These are phyloP conservation scores for Acrobasis repandana DNA, from an alignment of 2,888 invertebrate genomes.

Conservation along the genomic window DNA sequence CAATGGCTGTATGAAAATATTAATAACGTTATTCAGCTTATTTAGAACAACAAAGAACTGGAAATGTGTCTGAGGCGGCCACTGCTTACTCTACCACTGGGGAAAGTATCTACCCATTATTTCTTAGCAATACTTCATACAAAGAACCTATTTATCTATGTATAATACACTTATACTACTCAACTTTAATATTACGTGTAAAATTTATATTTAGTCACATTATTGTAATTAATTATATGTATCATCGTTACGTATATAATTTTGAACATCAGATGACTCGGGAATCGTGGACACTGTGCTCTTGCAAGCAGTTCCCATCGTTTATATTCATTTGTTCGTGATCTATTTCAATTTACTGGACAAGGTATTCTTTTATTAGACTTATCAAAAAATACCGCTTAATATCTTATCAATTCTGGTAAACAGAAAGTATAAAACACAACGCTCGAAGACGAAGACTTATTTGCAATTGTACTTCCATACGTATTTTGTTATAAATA, in stretches of 20 bases:
- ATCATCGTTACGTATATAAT: slow-evolving; percentile 82
- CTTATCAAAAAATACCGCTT: slow-evolving; percentile 74
- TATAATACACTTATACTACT: slow-evolving; percentile 79
- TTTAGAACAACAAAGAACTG: slow-evolving; percentile 35
- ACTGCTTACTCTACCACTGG: slow-evolving; percentile 50
- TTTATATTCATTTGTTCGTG: slow-evolving; percentile 51
- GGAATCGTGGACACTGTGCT: slow-evolving; percentile 59
- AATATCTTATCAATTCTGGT: slow-evolving; percentile 56
- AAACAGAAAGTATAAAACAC: slow-evolving; percentile 62
- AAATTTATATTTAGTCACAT: slow-evolving; percentile 81
- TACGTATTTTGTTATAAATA: slow-evolving; percentile 80
- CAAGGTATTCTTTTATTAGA: slow-evolving; percentile 67
- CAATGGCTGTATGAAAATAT: not conserved
- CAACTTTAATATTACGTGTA: slow-evolving; percentile 80
- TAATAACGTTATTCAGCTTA: not conserved
- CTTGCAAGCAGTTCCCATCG: slow-evolving; percentile 45
- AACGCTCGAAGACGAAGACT: slow-evolving; percentile 60
- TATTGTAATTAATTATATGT: slow-evolving; percentile 81
- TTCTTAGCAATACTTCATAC: slow-evolving; percentile 75
- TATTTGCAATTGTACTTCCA: slow-evolving; percentile 80
- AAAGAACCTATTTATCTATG: slow-evolving; percentile 76
- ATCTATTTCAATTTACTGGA: slow-evolving; percentile 64
- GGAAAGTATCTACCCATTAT: slow-evolving; percentile 51
- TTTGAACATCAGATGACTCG: slow-evolving; percentile 80
- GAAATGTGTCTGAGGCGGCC: slow-evolving; percentile 30